Percentiles rank a stretch among this genome's conserved stretches.
Conservation (phyloP, 2,797 vertebrate species). For the Labroides dimidiatus region DNA sequence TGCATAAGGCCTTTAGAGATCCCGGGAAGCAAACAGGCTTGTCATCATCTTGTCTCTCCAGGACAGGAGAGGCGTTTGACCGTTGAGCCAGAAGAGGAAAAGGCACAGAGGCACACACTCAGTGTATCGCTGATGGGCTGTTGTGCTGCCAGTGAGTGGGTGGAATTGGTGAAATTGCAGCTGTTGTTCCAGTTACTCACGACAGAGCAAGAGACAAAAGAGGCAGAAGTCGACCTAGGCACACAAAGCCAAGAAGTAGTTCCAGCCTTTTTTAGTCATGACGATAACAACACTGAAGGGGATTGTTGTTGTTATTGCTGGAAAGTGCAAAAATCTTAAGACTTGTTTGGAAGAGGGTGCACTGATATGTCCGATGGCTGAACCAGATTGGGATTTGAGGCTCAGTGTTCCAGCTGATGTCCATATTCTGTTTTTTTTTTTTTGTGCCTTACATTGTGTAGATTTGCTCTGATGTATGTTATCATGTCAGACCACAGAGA, state of each 20-base stretch:
- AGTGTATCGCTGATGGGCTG: slow-evolving; percentile 30
- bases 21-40: slow-evolving; percentile 33
- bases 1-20: slow-evolving; percentile 27
- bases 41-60: slow-evolving; percentile 40
- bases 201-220: slow-evolving; percentile 16
- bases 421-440: not conserved
- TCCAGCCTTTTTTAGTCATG: slow-evolving; percentile 21
- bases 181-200: slow-evolving; percentile 8
- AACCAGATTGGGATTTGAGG: no score
- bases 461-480: not conserved
- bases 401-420: no score
- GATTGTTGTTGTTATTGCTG: slow-evolving; percentile 11
- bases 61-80: slow-evolving; percentile 12
- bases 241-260: slow-evolving; percentile 8
- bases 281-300: slow-evolving; percentile 19
- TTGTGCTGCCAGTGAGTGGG: slow-evolving; percentile 36
- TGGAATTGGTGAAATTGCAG: slow-evolving; percentile 36
- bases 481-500: not conserved
- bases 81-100: slow-evolving; percentile 19
- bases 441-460: not conserved
- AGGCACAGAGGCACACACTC: slow-evolving; percentile 13
- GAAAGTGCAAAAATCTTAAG: not conserved
- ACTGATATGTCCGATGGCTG: no score
- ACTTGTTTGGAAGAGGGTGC: not conserved
- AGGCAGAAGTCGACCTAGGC: slow-evolving; percentile 1